Evolutionary conservation across 23 tunicate genomes (phyloP).

Genomic region (Ciona savignyi): DNA sequence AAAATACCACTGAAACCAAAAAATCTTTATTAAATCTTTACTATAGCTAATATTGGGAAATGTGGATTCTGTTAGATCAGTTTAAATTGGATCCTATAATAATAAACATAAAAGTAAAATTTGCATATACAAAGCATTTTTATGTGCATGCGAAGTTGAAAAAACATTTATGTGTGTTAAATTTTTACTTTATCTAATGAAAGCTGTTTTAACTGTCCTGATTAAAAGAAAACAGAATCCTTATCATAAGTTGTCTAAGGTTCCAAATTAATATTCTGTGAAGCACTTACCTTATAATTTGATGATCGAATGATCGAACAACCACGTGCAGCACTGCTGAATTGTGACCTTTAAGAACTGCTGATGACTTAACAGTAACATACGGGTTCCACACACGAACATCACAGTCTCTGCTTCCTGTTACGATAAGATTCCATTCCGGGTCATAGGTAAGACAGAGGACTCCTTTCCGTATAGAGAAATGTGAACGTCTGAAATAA

Average conservation of each 20-base stretch:
- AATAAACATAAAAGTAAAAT: no score
- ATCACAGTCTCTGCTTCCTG: constrained; percentile 69
- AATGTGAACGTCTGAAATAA: constrained; percentile 43
- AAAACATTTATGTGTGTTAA: no score
- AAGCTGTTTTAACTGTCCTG: no score
- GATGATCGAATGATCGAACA: constrained; percentile 38
- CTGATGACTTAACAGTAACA: constrained; percentile 60
- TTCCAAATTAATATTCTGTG: not conserved
- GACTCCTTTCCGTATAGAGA: constrained; percentile 46
- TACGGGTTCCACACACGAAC: constrained; percentile 86
- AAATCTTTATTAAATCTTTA: no score
- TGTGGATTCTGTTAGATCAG: no score
- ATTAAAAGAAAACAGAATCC: no score
- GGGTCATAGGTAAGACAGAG: constrained; percentile 65
- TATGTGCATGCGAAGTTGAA: no score
- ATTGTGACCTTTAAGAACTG: constrained; percentile 67
- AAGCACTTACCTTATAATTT: constrained; percentile 43
- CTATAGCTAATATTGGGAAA: no score
- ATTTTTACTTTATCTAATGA: no score
- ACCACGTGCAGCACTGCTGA: constrained; percentile 42
- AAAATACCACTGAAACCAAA: no score
- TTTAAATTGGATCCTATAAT: no score
- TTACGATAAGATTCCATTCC: constrained; percentile 59
- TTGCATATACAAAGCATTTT: no score
- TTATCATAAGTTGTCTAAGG: not conserved